Percentiles rank a stretch among this genome's conserved stretches.
phyloP scores from a whole-genome alignment of 92 coral and sea anemone species.

The Muricea muricata region DNA sequence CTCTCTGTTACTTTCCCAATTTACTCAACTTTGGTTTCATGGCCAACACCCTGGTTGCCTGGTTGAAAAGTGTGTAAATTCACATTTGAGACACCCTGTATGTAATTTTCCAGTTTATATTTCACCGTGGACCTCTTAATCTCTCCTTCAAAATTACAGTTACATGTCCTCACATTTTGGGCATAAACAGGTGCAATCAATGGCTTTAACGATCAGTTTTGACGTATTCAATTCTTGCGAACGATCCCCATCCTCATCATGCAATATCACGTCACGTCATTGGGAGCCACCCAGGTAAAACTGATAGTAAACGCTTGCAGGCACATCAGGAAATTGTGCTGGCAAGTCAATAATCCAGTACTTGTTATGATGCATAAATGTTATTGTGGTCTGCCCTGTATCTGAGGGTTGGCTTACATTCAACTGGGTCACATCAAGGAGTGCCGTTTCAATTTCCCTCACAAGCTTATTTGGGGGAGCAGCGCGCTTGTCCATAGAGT shows the following conservation, averaged over 20 bases:
- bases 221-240: background rate
- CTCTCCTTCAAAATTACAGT: background rate
- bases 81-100: no score
- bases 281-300: background rate
- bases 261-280: background rate
- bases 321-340: background rate
- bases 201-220: background rate
- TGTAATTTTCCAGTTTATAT: no score
- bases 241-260: background rate
- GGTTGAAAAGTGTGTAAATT: no score
- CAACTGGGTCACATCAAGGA: background rate
- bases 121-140: no score
- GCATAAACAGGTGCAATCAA: background rate
- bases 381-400: background rate
- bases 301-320: background rate
- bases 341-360: constrained; percentile 1
- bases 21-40: no score
- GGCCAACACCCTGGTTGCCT: no score
- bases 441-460: background rate
- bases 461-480: background rate
- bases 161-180: background rate
- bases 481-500: background rate
- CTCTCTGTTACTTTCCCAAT: no score
- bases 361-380: background rate
- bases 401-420: background rate